Base-by-base conservation (phyloP, 2,888 invertebrate genomes). In the Hirtodrosophila cameraria region DNA sequence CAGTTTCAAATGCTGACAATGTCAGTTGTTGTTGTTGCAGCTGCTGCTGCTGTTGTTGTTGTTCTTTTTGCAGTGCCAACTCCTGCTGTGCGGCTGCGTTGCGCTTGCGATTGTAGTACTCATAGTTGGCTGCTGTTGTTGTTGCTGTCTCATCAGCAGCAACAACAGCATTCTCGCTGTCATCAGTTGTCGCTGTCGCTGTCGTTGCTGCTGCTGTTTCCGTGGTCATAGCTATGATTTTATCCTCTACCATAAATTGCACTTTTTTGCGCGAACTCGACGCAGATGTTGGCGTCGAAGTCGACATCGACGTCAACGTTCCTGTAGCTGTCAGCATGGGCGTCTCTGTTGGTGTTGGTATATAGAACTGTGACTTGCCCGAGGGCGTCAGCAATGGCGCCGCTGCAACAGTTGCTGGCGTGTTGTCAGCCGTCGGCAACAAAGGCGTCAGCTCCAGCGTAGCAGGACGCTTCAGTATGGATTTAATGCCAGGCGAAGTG, bases 191-290 rank as follows among this genome's bases (percentile, higher is more conserved):
- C 53, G 67, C 54, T 48, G 53, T 53, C 52, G 66, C n/a, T 43
- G 49, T 55, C 42, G 71, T 59, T 61, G 63, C 57, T 54, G 67
- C 54, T 62, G 67, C 49, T 30, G 49, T 38, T 50, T 61, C 59
- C 61, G 63, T 54, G 52, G 61, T 50, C 58, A 63, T 57, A 63
- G 71, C 86, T 74, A 90, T 88, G 79, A 88, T 83, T 84, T 88
- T 93, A 84, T 92, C 94, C 91, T 94, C 94, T 39, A 94, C 94
- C 84, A 94, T 91, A 91, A 95, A 95, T 89, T 95, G 94, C 63
- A 94, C 95, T 85, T 94, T 93, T 92, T 94, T 95, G 85, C 94
- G 92, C 84, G 93, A 92, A 16, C 77, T 71, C 65, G 69, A 13
- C 18, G 61, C 18, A 4, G 79, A 36, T 28, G 67, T 59, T 48